Base-by-base conservation (phyloP, 2,113 vertebrate genomes). In the Austrofundulus limnaeus region DNA sequence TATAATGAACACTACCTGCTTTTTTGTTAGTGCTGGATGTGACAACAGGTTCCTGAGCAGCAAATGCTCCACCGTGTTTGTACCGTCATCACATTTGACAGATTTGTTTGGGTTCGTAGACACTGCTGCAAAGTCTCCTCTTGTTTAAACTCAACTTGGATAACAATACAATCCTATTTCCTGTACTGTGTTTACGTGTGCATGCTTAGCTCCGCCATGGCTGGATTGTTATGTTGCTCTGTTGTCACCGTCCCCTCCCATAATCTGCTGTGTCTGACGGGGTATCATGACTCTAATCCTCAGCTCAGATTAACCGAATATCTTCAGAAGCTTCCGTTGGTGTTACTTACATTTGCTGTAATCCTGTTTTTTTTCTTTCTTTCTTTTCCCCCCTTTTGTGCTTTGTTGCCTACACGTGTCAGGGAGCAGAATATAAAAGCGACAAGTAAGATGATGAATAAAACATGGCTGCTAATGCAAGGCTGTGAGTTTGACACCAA, bases 351-450 rank as follows among this genome's bases (percentile, higher is more conserved):
- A 81, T 82, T 85, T 54, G 61, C 76, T 76, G 80, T 88, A 90
- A 90, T 90, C 88, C 82, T 85, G 78, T 85, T 88, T 87, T 87
- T 77, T 74, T 85, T 78, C 61, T 75, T n/a, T n/a, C n/a, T n/a
- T n/a, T n/a, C n/a, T n/a, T n/a, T n/a, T n/a, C n/a, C n/a, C n/a
- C n/a, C n/a, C n/a, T n/a, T n/a, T n/a, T 72, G 57, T 42, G 67
- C 75, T 75, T 62, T 46, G 70, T 69, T n/a, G 74, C 64, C 65
- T 28, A n/a, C 61, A 55, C 16, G 58, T 67, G 73, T 39, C 59
- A 38, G 63, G 15, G 42, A 78, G 68, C 55, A 24, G 78, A n/a
- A 25, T 38, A 68, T 54, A 50, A 77, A 82, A 28, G 79, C 69
- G 61, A 80, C 73, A 43, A 54, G 68, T 66, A 81, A 31, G 66